Base-by-base conservation (phyloP, 30 jellyfish, hydroid and myxozoan genomes). In the Aurelia sp. region DNA sequence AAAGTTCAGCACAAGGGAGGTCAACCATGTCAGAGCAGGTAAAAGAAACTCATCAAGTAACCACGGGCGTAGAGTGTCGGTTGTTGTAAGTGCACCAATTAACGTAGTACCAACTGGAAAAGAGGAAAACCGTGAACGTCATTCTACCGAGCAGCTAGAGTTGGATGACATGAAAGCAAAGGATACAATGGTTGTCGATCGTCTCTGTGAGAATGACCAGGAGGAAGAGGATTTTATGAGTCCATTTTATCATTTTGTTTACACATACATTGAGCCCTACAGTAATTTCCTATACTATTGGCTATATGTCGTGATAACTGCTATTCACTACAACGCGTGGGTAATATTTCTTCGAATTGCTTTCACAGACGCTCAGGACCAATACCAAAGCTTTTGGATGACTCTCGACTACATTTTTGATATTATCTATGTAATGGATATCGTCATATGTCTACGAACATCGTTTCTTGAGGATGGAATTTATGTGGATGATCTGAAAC, bases 251-350 rank as follows among this genome's bases (percentile, higher is more conserved):
- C 55, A 44, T 44, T 44, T 44, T 13, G 10, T 60, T 3, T 33
- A 47, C 27, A 40, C 78, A 40, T 53, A 57, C 23, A 52, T 89
- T 33, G 99, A 94, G 79, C 99, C 99, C 10, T 79, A 94, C 81
- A 81, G 99, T 61, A 71, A 82, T 58, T 81, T 94, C 64, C 19
- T 83, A 48, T 94, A 94, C 79, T 63, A 50, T 64, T 94, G 99
- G 99, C 83, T 78, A 30, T 86, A 75, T 57, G 22, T 94, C 1
- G 90, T 94, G 13, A 82, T 88, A 13, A 60, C 81, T 70, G 97
- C 97, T 33, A 84, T 94, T 30, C 89, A 87, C 61, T 94, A 94
- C 90, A 94, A 94, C 69, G 82, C 90, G 6, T 94, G 99, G 99
- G 90, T 89, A 4, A 63, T 94, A 30, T 62, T 89, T n/a, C 66